These are phyloP conservation scores for Pithys albifrons DNA, from an alignment of 2,113 vertebrate species.

Conservation along the genomic window DNA sequence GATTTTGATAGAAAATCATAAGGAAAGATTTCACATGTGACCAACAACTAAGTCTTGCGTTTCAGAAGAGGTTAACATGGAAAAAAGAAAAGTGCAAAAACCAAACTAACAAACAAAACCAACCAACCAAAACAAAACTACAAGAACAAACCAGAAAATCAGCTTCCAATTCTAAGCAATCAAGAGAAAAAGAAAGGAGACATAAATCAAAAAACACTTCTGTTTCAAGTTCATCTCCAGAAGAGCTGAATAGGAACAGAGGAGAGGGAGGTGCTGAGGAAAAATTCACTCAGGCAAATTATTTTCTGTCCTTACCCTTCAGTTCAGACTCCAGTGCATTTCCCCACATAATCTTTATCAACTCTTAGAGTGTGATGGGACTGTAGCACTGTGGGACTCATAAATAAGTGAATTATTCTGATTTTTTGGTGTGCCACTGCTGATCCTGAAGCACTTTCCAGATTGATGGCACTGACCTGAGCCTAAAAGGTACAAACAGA, in stretches of 20 bases:
- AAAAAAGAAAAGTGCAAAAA: background rate
- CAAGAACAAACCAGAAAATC: background rate
- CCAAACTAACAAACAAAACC: fast-evolving
- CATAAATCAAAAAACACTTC: background rate
- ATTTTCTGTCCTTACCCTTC: background rate
- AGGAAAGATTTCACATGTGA: background rate
- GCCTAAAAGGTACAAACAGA: background rate
- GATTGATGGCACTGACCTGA: background rate
- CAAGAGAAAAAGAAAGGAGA: background rate
- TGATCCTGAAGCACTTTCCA: background rate
- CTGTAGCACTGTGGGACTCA: background rate
- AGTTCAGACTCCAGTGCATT: background rate
- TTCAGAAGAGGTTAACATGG: background rate
- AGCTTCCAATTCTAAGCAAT: background rate
- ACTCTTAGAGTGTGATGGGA: background rate
- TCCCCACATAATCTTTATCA: background rate
- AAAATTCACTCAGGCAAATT: background rate
- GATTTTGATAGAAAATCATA: background rate
- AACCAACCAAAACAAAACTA: background rate
- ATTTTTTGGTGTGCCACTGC: background rate
- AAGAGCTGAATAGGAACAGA: background rate
- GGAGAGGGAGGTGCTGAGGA: background rate
- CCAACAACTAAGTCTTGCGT: background rate
- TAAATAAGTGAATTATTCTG: background rate
- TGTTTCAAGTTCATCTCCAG: background rate